Evolutionary conservation across 2,888 invertebrate genomes (phyloP), one percentile per base, ranked within the genome.

Genomic region (Emmelina monodactyla): DNA sequence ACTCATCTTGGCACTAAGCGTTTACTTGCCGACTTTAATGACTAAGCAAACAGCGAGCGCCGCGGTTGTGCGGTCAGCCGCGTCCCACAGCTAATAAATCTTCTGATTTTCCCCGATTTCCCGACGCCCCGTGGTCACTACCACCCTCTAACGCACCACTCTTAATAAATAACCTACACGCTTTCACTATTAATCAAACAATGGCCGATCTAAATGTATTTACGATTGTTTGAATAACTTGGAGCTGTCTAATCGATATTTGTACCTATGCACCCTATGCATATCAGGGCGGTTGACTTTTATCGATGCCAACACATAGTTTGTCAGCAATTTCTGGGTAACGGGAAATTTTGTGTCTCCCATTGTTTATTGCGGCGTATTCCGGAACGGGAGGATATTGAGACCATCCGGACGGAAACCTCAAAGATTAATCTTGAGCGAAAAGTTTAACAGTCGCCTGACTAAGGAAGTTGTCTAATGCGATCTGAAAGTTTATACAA

Each of bases 121-220:
- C 73, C 70, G 69, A 53, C 62, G 64, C 62, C 66, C 73, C 66
- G 68, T 47, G 50, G 65, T 49, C 61, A 49, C 50, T 39, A 48
- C 51, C 59, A 44, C 10, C 64, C 59, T 56, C 64, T 61, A 62
- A 55, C 55, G 53, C 57, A 50, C 62, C 61, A 69, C 73, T 71
- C 72, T 73, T 78, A 25, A 76, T 78, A 79, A 78, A 79, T 78
- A 75, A 76, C 75, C 69, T 61, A 72, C 78, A 76, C 72, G 71
- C 71, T 72, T 71, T 61, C 57, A 60, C 71, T 57, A 76, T 79
- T 76, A 78, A 79, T 78, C 76, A 73, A 64, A 71, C 68, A 69
- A 73, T 66, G 65, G 61, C 57, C 58, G 50, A 54, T 61, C 69
- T 72, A 73, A 78, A 75, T 78, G 75, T 71, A 67, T 72, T 76